Evolutionary conservation across 2,888 invertebrate genomes (phyloP), one percentile per base, ranked within the genome.

Genomic region (Aethes cnicana): DNA sequence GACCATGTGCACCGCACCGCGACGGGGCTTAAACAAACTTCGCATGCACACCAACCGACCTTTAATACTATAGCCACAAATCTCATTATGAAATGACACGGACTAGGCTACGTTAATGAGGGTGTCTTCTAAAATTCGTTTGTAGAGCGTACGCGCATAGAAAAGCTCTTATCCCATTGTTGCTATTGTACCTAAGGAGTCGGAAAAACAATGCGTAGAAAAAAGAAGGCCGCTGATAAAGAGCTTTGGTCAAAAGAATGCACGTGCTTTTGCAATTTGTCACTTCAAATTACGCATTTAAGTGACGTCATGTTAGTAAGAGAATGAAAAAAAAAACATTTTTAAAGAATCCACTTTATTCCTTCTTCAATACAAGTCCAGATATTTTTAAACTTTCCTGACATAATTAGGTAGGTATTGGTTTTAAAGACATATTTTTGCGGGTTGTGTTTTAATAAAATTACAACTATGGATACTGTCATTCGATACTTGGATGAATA

Each of bases 1-100:
- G 73, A 77, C 73, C 78, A 74, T 86, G 87, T 88, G 84, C 87
- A 88, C 73, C 71, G 76, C 83, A 84, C 88, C 88, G 88, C 84
- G 81, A 86, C 88, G 80, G 73, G 63, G 68, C 73, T 72, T 69
- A 65, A 56, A 65, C 62, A 63, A 69, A 67, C 69, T 71, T 53
- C 55, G 57, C 58, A 59, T 63, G 65, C 63, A 47, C 30, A 47
- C 33, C 11, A 21, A 17, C 12, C 37, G 16, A 4, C 39, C 48
- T 49, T 33, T 68, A 59, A 49, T 42, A 23, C 4, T 2, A 26
- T 11, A 4, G 0, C 0, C 3, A 50, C 70, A 73, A 57, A 47
- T 62, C 36, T 54, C 36, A 72, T 47, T 64, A 63, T 69, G 4
- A 20, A 54, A 56, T 55, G 23, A 21, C 32, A 21, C 4, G 39